phyloP scores from a whole-genome alignment of 2,113 vertebrate species.

The Turnix velox region DNA sequence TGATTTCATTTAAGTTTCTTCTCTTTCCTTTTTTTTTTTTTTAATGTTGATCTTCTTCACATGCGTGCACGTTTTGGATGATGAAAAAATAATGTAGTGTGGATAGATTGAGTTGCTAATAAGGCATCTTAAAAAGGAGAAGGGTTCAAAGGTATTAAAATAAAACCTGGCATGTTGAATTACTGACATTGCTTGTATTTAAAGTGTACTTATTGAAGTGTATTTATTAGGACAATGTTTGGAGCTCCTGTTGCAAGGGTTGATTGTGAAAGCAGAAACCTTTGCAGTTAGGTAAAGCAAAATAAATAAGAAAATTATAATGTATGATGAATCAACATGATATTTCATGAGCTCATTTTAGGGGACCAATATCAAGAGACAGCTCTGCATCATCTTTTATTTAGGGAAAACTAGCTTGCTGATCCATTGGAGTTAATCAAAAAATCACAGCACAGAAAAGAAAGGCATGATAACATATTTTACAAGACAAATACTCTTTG shows the following conservation, averaged over 20 bases:
- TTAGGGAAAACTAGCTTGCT: not conserved
- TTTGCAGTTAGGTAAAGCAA: not conserved
- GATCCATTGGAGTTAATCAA: not conserved
- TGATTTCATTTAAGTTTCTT: conserved; percentile 73
- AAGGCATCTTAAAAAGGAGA: conserved; percentile 23
- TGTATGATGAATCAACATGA: not conserved
- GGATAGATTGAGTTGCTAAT: conserved; percentile 47
- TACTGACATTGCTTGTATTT: conserved; percentile 51
- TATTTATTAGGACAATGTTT: conserved; percentile 37
- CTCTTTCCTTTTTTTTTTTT: conserved; percentile 42
- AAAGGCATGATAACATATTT: not conserved
- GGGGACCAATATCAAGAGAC: not conserved
- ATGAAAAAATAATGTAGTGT: conserved; percentile 5
- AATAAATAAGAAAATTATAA: conserved; percentile 4
- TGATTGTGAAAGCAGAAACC: not conserved
- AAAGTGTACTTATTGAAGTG: too few relatives aligned
- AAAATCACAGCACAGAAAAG: not conserved
- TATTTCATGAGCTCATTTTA: not conserved
- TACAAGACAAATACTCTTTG: not conserved
- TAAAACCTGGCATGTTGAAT: conserved; percentile 26
- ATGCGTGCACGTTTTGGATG: conserved; percentile 29
- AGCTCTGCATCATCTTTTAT: not conserved
- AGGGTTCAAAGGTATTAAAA: not conserved
- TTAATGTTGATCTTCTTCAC: conserved; percentile 59
- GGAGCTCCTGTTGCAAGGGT: not conserved